Evolutionary conservation across 2,113 vertebrate species (phyloP).

Genomic region (Tachysurus fulvidraco): DNA sequence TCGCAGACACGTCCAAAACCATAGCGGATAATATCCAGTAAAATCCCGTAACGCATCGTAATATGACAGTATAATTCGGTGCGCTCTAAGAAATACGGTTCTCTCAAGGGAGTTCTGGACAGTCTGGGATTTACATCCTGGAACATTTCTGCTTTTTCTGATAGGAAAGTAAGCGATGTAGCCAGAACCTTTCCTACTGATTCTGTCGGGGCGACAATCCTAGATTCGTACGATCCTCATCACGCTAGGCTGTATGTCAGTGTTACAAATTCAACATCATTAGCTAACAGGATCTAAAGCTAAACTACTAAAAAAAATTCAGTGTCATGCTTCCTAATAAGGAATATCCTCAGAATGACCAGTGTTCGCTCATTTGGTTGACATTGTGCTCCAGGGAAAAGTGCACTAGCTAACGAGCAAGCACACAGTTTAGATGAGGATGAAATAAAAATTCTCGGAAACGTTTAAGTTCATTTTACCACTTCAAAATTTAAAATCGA

Average conservation of each 20-base stretch:
- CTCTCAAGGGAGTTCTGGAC: neutral
- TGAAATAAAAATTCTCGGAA: neutral
- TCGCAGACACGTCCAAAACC: neutral
- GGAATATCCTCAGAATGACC: neutral
- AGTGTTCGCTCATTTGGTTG: neutral
- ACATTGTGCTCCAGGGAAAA: neutral
- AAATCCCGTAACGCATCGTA: constrained; percentile 2
- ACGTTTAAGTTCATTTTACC: neutral
- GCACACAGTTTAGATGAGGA: neutral
- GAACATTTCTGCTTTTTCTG: neutral
- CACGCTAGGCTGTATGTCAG: neutral
- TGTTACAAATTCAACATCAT: neutral
- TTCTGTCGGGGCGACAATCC: neutral
- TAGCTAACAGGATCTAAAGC: neutral
- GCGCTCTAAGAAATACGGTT: neutral
- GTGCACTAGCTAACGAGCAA: neutral
- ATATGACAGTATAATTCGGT: neutral
- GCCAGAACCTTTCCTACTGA: neutral
- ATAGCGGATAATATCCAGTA: neutral
- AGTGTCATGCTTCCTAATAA: neutral
- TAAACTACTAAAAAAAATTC: neutral
- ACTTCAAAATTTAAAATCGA: no score
- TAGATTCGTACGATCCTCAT: neutral
- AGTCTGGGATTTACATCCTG: neutral
- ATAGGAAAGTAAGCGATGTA: neutral